Percentiles rank a stretch among this genome's conserved stretches.
phyloP scores from a whole-genome alignment of 2,888 invertebrate genomes.

The Xestoiulus laeticollis region DNA sequence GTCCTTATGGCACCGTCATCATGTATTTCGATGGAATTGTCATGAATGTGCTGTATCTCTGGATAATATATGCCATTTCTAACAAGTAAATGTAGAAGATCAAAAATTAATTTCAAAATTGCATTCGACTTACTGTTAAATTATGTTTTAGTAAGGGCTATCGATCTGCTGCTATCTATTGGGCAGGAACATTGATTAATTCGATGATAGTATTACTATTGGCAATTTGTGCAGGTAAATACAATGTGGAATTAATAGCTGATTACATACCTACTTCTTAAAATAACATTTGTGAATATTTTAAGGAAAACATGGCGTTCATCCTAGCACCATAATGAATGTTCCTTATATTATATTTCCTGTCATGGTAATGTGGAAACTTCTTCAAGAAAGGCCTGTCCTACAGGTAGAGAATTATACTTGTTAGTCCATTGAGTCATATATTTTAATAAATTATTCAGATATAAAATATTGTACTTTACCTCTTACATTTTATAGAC shows the following conservation, averaged over 20 bases:
- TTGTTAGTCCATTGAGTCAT: background rate
- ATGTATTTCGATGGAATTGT: slow-evolving; percentile 40
- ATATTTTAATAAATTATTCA: background rate
- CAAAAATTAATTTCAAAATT: background rate
- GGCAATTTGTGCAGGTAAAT: slow-evolving; percentile 39
- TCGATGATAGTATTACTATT: slow-evolving; percentile 47
- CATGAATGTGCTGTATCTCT: slow-evolving; percentile 39
- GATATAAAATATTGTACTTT: background rate
- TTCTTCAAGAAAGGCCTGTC: slow-evolving; percentile 10
- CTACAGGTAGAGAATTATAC: background rate
- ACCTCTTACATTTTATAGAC: background rate
- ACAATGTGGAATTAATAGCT: background rate
- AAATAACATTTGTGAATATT: background rate
- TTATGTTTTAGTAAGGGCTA: slow-evolving; percentile 32
- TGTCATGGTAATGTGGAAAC: slow-evolving; percentile 9
- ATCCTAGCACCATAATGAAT: slow-evolving; percentile 43
- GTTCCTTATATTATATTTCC: slow-evolving; percentile 46
- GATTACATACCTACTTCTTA: background rate
- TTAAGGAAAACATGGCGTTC: slow-evolving; percentile 49
- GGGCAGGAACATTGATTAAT: slow-evolving; percentile 42
- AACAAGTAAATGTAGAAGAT: slow-evolving; percentile 37
- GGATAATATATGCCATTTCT: slow-evolving; percentile 50
- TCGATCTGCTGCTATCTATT: slow-evolving; percentile 39
- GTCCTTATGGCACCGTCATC: slow-evolving; percentile 42
- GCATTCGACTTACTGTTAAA: background rate